Evolutionary conservation across 2,888 invertebrate genomes (phyloP), one percentile per base, ranked within the genome.

Genomic region (Bembecia ichneumoniformis): DNA sequence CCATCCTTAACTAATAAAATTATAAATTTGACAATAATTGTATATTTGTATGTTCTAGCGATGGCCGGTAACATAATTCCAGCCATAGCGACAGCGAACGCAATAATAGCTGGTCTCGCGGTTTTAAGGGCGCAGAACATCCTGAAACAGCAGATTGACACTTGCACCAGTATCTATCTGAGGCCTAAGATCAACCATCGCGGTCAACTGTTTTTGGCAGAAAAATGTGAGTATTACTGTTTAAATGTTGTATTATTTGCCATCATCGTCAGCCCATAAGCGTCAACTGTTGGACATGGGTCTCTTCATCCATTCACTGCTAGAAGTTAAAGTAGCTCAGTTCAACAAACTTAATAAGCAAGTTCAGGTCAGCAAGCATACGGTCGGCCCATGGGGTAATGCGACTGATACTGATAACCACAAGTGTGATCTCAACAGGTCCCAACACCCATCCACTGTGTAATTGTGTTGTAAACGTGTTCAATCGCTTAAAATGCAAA

Each of bases 31-130:
- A 36, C 11, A 20, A 20, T 28, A 43, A 15, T 43, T 5, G 7
- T 46, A 35, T 35, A 13, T 13, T 36, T 3, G 47, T 13, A 13
- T 46, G 16, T 64, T 73, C 46, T 77, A 94, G 93, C 99, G 1
- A 99, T 99, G 95, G 99, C 99, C 0, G 99, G 99, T 13, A 99
- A 99, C 77, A 99, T 99, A 61, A 98, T 99, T 67, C 99, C 99
- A 5, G 99, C 99, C 0, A 99, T 99, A 69, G 99, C 99, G 4
- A 98, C 99, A 0, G 98, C 99, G 1, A 99, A 99, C 75, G 99
- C 99, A 0, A 95, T 99, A 52, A 94, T 99, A 35, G 98, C 98
- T 0, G 99, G 98, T 0, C 88, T 99, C n/a, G 96, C 98, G 0
- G 96, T 98, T 0, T 87, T 98, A 49, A 94, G 97, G 54, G 93